Evolutionary conservation across 2,888 invertebrate genomes (phyloP).

Genomic region (Limenitis camilla): DNA sequence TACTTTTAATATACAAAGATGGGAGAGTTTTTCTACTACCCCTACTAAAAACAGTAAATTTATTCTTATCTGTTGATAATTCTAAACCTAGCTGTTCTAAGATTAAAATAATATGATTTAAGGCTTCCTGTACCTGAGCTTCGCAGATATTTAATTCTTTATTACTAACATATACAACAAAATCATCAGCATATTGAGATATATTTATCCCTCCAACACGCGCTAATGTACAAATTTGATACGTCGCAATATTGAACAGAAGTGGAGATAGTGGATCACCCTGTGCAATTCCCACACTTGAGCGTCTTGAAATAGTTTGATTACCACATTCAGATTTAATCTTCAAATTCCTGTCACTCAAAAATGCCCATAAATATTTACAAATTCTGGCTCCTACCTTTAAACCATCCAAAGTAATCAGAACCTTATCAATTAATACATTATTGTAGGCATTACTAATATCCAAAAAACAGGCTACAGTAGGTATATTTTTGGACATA

Average conservation of each 20-base stretch:
- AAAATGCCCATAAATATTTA: not conserved
- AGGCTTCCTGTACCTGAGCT: too few species aligned
- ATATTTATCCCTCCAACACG: too few species aligned
- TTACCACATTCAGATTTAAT: not conserved
- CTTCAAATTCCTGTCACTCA: not conserved
- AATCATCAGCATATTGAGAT: too few species aligned
- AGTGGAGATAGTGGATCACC: conserved; percentile 18
- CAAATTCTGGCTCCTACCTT: not conserved
- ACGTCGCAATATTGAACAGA: conserved; percentile 10
- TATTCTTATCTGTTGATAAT: too few species aligned
- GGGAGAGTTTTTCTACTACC: not conserved
- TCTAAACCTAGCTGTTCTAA: too few species aligned
- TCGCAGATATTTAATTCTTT: too few species aligned
- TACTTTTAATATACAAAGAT: not conserved
- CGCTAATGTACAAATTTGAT: not conserved
- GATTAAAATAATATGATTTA: too few species aligned
- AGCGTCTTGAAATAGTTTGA: too few species aligned
- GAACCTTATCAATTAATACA: too few species aligned
- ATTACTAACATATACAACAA: too few species aligned
- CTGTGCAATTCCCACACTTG: conserved; percentile 2
- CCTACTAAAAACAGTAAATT: not conserved
- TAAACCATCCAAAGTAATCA: too few species aligned
- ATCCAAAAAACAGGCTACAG: not conserved
- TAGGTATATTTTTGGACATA: not conserved
- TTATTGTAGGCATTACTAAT: not conserved